Evolutionary conservation across 2,113 vertebrate species (phyloP), one percentile per base, ranked within the genome.

Genomic region (Progne subis): DNA sequence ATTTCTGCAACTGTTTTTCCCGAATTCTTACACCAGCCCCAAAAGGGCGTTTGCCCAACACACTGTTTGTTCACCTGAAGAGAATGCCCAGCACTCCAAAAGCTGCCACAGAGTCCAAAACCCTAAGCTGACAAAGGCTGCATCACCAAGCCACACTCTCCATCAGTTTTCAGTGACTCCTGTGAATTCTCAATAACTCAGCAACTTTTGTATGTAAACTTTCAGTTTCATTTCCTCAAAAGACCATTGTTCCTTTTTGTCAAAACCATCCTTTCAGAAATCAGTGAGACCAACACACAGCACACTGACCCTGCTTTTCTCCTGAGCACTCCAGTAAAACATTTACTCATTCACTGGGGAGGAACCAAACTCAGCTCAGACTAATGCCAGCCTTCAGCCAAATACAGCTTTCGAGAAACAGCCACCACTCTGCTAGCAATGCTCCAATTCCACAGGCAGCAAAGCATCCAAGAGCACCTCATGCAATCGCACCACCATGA

Each of bases 401-500:
- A 82, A 46, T 31, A 65, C 44, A 68, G 53, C 19, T 57, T 44
- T 26, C 2, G 0, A 39, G 44, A 69, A 63, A 50, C 46, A 57
- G 64, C 63, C 28, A 28, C 4, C 9, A 47, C 44, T 19, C 56
- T 5, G 28, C 53, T 41, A 26, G 75, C n/a, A 56, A 4, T 0
- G 5, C 2, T 14, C 8, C 26, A 44, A 23, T 41, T 43, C 50
- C 68, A 72, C 6, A 0, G 34, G 37, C 13, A 34, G 53, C 32
- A 79, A 15, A 32, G 29, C 32, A 80, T 8, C 39, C 29, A 44
- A 50, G 26, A 88, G 44, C 1, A 0, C 34, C 72, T 37, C 0
- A 0, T 16, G 82, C 57, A 43, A 29, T 13, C 18, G 8, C 46
- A 53, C 3, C 81, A 44, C 46, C 0, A 0, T 2, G 26, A 28